Evolutionary conservation across 2,888 invertebrate genomes (phyloP).

Genomic region (Catocala nupta): DNA sequence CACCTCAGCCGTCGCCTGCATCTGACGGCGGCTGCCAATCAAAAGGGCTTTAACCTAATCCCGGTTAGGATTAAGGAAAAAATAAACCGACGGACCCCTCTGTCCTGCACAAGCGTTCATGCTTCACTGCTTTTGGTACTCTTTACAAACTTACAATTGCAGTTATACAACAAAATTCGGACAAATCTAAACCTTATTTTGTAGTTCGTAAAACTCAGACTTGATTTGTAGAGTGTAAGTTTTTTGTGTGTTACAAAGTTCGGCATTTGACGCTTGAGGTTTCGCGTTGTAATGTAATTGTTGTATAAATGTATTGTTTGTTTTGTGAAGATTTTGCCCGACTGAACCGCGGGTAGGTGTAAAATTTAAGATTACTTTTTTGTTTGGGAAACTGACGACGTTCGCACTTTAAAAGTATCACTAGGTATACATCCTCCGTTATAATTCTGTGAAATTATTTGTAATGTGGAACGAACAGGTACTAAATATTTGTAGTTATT

Average conservation of each 20-base stretch:
- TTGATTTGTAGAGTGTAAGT: conserved; percentile 3
- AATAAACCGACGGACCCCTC: conserved; percentile 82
- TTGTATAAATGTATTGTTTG: conserved; percentile 78
- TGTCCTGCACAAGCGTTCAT: conserved; percentile 82
- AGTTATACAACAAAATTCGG: conserved; percentile 11
- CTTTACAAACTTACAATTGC: conserved; percentile 39
- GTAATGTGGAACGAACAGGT: conserved; percentile 33
- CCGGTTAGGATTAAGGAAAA: conserved; percentile 85
- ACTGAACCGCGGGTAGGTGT: conserved; percentile 62
- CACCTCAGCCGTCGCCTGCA: conserved; percentile 66
- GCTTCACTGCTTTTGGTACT: conserved; percentile 75
- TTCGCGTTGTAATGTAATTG: conserved; percentile 83
- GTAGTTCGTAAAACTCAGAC: not conserved
- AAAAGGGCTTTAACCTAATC: conserved; percentile 85
- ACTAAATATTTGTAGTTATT: conserved; percentile 10
- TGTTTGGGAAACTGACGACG: conserved; percentile 29
- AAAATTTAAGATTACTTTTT: conserved; percentile 56
- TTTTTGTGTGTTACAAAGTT: conserved; percentile 51
- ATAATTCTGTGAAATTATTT: conserved; percentile 37
- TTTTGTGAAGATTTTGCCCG: conserved; percentile 72
- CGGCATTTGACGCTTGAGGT: conserved; percentile 83
- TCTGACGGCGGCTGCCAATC: conserved; percentile 86
- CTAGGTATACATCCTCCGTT: conserved; percentile 14
- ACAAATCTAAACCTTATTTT: conserved; percentile 49
- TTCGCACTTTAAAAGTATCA: conserved; percentile 15